phyloP scores from a whole-genome alignment of 2,797 vertebrate species.

The Heliangelus exortis region DNA sequence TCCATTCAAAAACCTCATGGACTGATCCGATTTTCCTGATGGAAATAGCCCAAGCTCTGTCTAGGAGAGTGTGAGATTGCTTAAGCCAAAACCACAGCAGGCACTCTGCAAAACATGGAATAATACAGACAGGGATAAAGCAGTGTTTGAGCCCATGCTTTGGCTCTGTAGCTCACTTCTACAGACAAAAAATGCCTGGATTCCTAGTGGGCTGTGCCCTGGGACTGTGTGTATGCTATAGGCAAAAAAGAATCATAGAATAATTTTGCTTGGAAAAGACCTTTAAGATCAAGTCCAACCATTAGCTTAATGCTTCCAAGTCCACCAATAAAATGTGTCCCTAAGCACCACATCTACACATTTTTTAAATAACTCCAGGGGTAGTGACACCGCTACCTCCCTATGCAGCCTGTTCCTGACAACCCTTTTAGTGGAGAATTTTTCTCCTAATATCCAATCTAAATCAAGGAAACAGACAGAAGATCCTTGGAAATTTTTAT shows the following conservation, averaged over 20 bases:
- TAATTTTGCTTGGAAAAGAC: no score
- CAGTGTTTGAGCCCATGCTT: background rate
- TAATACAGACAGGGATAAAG: background rate
- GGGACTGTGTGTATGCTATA: background rate
- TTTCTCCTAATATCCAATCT: no score
- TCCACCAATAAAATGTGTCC: no score
- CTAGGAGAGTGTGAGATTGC: background rate
- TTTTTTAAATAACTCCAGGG: no score
- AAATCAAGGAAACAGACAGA: background rate
- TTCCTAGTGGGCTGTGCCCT: background rate
- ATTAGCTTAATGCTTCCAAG: no score
- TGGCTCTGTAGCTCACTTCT: background rate
- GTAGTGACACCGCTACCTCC: no score
- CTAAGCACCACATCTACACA: no score
- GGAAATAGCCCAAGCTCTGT: background rate
- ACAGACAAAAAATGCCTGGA: background rate
- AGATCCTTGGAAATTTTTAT: background rate
- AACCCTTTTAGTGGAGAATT: no score
- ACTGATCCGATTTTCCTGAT: background rate
- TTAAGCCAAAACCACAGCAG: background rate
- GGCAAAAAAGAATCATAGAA: background rate
- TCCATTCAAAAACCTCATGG: background rate
- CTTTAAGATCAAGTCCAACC: no score
- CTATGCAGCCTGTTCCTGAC: no score
- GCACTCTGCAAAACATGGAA: background rate